Evolutionary conservation across 2,113 vertebrate species (phyloP), one percentile per base, ranked within the genome.

Genomic region (Psammodynastes pulverulentus): DNA sequence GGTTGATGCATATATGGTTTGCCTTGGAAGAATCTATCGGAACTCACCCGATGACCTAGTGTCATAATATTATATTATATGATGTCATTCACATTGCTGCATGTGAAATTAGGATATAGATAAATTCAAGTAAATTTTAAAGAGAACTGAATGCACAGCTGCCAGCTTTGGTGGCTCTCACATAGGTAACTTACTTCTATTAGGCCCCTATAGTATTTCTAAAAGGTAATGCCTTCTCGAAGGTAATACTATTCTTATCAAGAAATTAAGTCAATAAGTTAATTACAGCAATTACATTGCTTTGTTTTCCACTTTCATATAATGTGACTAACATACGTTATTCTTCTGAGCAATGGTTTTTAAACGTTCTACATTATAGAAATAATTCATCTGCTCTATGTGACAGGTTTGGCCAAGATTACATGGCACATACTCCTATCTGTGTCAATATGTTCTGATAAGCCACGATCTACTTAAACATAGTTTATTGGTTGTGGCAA

Each of bases 31-130:
- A 89, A 1, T 12, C 17, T 67, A 85, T 29, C 46, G 86, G 62
- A 94, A 94, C 43, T 93, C 89, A 91, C 94, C 34, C 23, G 19
- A 51, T 53, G 9, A 53, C 24, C 24, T 92, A 43, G 62, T 43
- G 21, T 79, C 48, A 79, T 23, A 79, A 53, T 51, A 29, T 79
- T 34, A 43, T 91, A 13, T 52, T 43, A 23, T 39, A 54, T 52
- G 26, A 45, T 23, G 6, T 21, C 56, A 17, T 72, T n/a, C 9
- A 29, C n/a, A 29, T 13, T 88, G 48, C 86, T 79, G 7, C 12
- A 24, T 51, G 3, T 87, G 46, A 43, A 58, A 58, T 58, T 58
- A 58, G 56, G 26, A 26, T 26, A 58, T 58, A 62, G 5, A 7
- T 49, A 89, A 53, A 67, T 7, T 21, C 13, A 87, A 26, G n/a